Percentiles rank a stretch among this genome's conserved stretches.
Evolutionary conservation across 2,888 invertebrate genomes (phyloP).

Genomic region (Athalia rosae): DNA sequence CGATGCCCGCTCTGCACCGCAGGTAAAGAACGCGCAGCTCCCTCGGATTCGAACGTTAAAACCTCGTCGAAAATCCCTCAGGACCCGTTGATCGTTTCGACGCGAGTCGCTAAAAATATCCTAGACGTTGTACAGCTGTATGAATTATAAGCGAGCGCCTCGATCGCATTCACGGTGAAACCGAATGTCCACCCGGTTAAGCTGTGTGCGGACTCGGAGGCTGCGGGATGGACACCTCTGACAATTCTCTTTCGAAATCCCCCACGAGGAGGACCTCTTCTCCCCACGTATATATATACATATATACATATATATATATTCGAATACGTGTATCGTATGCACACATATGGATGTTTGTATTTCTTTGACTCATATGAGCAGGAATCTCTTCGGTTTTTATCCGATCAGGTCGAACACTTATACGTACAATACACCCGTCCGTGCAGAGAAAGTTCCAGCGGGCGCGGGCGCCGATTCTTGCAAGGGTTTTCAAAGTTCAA

Average conservation of each 20-base stretch:
- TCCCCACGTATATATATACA: neutral
- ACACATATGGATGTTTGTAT: no score
- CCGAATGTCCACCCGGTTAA: neutral
- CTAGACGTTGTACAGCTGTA: no score
- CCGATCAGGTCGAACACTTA: neutral
- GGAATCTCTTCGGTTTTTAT: neutral
- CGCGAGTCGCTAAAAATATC: no score
- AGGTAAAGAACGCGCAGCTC: neutral
- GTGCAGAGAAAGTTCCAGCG: constrained; percentile 16
- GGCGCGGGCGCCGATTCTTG: neutral
- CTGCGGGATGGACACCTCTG: neutral
- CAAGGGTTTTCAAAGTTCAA: constrained; percentile 34
- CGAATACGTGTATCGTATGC: neutral
- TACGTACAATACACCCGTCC: neutral
- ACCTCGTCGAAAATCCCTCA: no score
- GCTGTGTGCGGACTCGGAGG: neutral
- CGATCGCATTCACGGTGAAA: constrained; percentile 12
- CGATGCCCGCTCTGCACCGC: constrained; percentile 6
- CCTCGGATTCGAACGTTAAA: constrained; percentile 4
- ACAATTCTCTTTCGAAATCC: neutral
- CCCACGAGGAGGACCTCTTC: neutral
- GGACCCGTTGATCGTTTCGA: no score
- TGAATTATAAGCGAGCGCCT: no score
- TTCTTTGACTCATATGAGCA: neutral
- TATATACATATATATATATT: no score